Base-by-base conservation (phyloP, 2,888 invertebrate species). In the Ectropis crepuscularia region DNA sequence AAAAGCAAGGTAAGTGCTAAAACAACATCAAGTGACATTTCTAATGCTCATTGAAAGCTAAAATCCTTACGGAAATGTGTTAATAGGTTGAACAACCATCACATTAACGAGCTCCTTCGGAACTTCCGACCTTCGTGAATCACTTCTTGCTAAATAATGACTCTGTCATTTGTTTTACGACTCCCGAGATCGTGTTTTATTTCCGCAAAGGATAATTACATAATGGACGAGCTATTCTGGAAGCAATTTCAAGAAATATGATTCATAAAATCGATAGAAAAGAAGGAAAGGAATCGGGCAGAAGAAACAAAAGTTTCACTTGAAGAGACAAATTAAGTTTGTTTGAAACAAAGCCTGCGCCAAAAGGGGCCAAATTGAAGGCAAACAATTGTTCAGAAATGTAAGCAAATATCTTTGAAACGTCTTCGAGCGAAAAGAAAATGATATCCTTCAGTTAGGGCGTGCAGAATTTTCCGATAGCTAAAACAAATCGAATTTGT, bases 401-500 rank as follows among this genome's bases (percentile, higher is more conserved):
- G 67, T 70, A 59, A 49, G 57, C 61, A 57, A 61, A 67, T 63
- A 63, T 60, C 65, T 53, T 65, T 45, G 65, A 63, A 68, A 63
- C 57, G 61, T 65, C 60, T 61, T 54, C 39, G 61, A 63, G 49
- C 37, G 46, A 49, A 58, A 63, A 58, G 28, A 39, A 46, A 50
- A 55, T 47, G 47, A 55, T 55, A 55, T 47, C 47, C 55, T 47
- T 47, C 41, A 55, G 47, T 55, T 55, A 46, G 53, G 39, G 38
- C 36, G 50, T 36, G 45, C 50, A 41, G 16, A 57, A 49, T 55
- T 62, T 57, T 51, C 38, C 47, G 57, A 55, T 57, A 61, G 64
- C 61, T 61, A 63, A 71, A 71, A 69, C 59, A 67, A 68, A 71
- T 69, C 51, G 69, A 66, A 55, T 68, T 69, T 65, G 66, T 61